Conservation (phyloP, 2,113 vertebrate species). For the Lophochroa leadbeateri region DNA sequence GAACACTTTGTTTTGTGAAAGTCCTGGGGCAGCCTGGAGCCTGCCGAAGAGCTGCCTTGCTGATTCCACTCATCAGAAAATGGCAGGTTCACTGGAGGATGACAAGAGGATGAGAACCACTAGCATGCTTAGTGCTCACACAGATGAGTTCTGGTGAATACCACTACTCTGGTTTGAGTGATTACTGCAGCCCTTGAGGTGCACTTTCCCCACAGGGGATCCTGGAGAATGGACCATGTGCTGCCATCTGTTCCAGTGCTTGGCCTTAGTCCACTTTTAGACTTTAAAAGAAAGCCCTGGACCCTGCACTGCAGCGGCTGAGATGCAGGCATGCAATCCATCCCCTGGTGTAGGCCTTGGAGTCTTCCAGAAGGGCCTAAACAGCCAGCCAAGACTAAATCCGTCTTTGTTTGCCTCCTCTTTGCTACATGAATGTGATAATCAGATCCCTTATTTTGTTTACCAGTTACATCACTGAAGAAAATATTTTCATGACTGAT, state of each 20-base stretch:
- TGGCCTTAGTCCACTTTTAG: neutral
- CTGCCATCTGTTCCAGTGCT: neutral
- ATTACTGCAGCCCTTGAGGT: neutral
- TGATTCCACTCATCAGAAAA: neutral
- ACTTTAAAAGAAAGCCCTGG: neutral
- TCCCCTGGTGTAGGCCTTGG: neutral
- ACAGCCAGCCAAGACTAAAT: neutral
- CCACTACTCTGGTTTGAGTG: neutral
- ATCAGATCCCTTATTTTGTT: neutral
- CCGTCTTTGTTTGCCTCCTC: neutral
- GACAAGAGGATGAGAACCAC: neutral
- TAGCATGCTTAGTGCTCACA: neutral
- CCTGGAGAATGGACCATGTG: neutral
- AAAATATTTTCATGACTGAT: neutral
- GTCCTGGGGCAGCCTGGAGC: neutral
- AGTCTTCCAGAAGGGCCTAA: neutral
- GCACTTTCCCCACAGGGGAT: neutral
- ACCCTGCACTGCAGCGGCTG: neutral
- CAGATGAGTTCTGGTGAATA: neutral
- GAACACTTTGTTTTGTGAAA: neutral
- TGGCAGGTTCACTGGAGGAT: neutral
- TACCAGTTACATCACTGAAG: neutral
- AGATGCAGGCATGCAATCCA: neutral
- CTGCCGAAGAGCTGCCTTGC: neutral
- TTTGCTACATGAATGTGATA: neutral